Base-by-base conservation (phyloP, 2,888 invertebrate genomes). In the Cerceris rybyensis region DNA sequence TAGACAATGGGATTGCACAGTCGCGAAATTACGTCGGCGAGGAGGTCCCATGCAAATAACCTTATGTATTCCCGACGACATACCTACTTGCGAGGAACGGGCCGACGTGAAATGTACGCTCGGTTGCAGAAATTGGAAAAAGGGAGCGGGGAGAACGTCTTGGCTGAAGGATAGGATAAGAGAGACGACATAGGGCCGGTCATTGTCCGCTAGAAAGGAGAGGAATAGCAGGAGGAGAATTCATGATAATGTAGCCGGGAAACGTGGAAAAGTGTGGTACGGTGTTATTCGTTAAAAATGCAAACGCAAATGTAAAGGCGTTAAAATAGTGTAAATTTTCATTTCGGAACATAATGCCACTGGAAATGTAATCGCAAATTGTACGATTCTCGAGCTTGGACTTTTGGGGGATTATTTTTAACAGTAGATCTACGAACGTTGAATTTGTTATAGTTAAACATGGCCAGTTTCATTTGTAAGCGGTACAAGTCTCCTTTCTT, bases 1-100 rank as follows among this genome's bases (percentile, higher is more conserved):
- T 77, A 85, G 84, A 84, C 85, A 85, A 84, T 81, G 73, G 75
- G 68, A 78, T 78, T 69, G 78, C 77, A 70, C 67, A 72, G 72
- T 80, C 73, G 74, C 80, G 69, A 64, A 80, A 82, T 83, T 77
- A 71, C 75, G 72, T 76, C 71, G 71, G 68, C 77, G 73, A 81
- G 84, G 74, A 70, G 72, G 67, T 69, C 63, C 64, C 70, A 70
- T 81, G 80, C 78, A 82, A 80, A 83, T 78, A 80, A 72, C 74
- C 68, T 83, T 80, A 75, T 52, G 70, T 75, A 71, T 71, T 54
- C 60, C 75, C 70, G 63, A 66, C 77, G 63, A 67, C 58, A 41
- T 75, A 69, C 64, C 70, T 65, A 70, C 61, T 78, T 50, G 76
- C 57, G 65, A 66, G 17, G 58, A 14, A 5, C 49, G n/a, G 54